These are phyloP conservation scores for Aldabrachelys gigantea DNA, from an alignment of 2,113 vertebrate species.

Conservation along the genomic window DNA sequence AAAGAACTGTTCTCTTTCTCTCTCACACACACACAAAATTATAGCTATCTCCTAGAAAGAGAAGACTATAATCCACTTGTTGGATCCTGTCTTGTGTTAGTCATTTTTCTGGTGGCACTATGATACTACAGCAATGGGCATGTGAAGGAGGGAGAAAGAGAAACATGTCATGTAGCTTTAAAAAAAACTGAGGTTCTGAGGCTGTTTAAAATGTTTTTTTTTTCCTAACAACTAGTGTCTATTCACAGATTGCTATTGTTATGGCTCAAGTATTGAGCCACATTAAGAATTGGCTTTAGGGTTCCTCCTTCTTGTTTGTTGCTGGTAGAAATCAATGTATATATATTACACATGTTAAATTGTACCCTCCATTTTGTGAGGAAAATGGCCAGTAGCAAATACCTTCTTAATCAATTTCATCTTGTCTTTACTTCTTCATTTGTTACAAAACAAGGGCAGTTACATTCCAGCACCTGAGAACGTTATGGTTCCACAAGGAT, in stretches of 20 bases:
- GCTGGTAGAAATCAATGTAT: conserved; percentile 13
- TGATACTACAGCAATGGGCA: background rate
- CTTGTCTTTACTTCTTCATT: background rate
- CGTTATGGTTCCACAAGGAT: background rate
- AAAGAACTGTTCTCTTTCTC: background rate
- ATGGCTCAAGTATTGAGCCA: background rate
- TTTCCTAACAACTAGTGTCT: background rate
- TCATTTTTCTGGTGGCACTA: background rate
- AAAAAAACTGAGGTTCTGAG: background rate
- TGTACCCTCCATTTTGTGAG: conserved; percentile 27
- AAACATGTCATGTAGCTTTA: background rate
- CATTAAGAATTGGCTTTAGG: background rate
- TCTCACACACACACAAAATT: background rate
- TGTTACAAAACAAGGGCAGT: background rate
- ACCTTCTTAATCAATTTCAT: conserved; percentile 3
- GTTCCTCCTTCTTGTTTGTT: background rate
- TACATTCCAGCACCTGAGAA: background rate
- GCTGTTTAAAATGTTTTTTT: background rate
- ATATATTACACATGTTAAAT: background rate
- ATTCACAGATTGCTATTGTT: background rate
- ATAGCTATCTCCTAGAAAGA: background rate
- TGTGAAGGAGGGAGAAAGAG: background rate
- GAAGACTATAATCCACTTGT: background rate
- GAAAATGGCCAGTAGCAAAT: conserved; percentile 4
- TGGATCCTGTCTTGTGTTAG: background rate